These are phyloP conservation scores for Caloenas nicobarica DNA, from an alignment of 2,113 vertebrate species.

Conservation along the genomic window DNA sequence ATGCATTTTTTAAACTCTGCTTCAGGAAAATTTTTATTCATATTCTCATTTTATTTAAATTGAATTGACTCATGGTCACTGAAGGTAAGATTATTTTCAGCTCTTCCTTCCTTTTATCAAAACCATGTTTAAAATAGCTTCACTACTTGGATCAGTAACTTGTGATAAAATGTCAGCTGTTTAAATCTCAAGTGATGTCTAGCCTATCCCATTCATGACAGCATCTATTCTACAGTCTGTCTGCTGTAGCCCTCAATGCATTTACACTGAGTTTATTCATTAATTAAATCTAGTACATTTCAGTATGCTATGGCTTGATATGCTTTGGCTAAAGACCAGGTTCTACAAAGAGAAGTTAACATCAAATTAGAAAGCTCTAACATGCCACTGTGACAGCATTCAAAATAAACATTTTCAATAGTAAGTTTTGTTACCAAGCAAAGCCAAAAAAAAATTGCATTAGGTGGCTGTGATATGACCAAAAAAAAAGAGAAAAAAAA, in stretches of 20 bases:
- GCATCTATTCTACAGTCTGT: neutral
- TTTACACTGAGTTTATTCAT: neutral
- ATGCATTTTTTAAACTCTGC: neutral
- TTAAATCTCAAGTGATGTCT: neutral
- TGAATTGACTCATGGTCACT: neutral
- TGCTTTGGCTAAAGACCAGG: neutral
- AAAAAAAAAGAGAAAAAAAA: neutral
- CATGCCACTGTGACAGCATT: neutral
- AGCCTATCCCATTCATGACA: neutral
- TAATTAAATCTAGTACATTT: neutral
- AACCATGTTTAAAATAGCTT: neutral
- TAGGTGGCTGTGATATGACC: neutral
- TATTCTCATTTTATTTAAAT: constrained; percentile 3
- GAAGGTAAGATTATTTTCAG: neutral
- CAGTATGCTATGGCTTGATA: neutral
- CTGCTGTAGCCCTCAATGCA: neutral
- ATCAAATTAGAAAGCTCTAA: neutral
- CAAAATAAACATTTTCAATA: neutral
- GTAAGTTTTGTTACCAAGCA: neutral
- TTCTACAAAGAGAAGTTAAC: neutral
- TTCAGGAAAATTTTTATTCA: neutral
- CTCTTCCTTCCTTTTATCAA: neutral
- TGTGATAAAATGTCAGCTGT: neutral
- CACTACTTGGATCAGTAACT: neutral
- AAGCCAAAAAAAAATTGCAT: neutral